phyloP scores from a whole-genome alignment of 2,113 vertebrate species.

The Laterallus jamaicensis region DNA sequence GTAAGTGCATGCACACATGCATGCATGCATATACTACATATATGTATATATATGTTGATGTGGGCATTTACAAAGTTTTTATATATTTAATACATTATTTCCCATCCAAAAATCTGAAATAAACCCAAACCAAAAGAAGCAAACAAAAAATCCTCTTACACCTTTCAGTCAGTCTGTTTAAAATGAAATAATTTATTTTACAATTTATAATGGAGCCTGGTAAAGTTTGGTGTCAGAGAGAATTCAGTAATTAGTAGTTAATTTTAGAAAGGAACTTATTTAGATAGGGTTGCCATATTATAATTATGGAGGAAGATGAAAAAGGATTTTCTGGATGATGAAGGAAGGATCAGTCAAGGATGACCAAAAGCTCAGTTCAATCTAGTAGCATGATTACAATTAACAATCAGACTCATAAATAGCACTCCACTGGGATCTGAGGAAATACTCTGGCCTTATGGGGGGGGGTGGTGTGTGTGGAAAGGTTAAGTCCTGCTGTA shows the following conservation, averaged over 20 bases:
- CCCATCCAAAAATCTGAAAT: neutral
- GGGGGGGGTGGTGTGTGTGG: too few relatives aligned
- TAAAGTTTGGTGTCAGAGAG: neutral
- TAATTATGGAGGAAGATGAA: constrained; percentile 11
- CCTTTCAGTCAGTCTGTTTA: neutral
- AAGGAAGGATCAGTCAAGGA: constrained; percentile 28
- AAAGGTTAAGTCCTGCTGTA: neutral
- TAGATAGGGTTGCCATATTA: neutral
- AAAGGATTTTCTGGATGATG: constrained; percentile 4
- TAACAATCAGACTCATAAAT: constrained; percentile 23
- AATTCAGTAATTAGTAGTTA: constrained; percentile 7
- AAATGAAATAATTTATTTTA: neutral
- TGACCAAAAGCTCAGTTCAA: constrained; percentile 21
- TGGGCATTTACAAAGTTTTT: neutral
- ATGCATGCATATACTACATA: neutral
- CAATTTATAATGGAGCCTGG: neutral
- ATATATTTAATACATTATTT: neutral
- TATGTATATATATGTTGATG: rapidly evolving
- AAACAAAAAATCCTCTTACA: rapidly evolving
- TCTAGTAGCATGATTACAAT: neutral
- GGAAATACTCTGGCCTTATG: neutral
- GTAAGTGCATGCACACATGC: neutral
- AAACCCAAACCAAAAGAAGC: too few relatives aligned
- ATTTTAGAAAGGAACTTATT: neutral
- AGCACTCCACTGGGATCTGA: neutral